Evolutionary conservation across 1,140 invertebrate genomes (phyloP), one percentile per base, ranked within the genome.

Genomic region (Trialeurodes vaporariorum): DNA sequence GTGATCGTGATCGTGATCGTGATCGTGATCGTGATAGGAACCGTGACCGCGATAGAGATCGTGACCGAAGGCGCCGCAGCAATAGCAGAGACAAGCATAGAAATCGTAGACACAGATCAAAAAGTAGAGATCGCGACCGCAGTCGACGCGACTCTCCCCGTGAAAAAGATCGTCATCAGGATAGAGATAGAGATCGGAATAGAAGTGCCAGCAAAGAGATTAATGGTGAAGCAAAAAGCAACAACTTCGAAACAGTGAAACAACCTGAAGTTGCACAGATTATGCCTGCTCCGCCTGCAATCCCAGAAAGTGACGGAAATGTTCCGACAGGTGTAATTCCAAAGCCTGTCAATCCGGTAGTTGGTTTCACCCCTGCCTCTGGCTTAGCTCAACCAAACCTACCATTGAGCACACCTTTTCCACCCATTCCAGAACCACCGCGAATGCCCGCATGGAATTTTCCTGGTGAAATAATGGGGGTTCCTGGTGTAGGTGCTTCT

Each of bases 21-120:
- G 72, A 67, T 63, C 67, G 64, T 62, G 69, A 59, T 68, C 73
- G 67, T 70, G 74, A 70, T 62, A 69, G 71, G 23, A 70, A 80
- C 13, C 65, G 72, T 24, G 72, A 70, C 25, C 70, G 73, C 11
- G 67, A 79, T 25, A 76, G 81, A 67, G 74, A 82, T 61, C 65
- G 67, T 40, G 66, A 67, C 5, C 61, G 65, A n/a, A 61, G 70
- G 9, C 65, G 63, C 27, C 61, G 67, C 5, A 65, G 64, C 1
- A 61, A 65, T 13, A 67, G 64, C 27, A 67, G 66, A 64, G 63
- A 66, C 25, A 22, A 17, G 22, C 62, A 22, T 27, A 1, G 23
- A n/a, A n/a, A 23, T 13, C 5, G 61, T 5, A 5, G 61, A 5
- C 61, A 62, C 61, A 22, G 23, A n/a, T 24, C 22, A 9, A 66